Evolutionary conservation across 2,113 vertebrate species (phyloP), one percentile per base, ranked within the genome.

Genomic region (Cyanistes caeruleus): DNA sequence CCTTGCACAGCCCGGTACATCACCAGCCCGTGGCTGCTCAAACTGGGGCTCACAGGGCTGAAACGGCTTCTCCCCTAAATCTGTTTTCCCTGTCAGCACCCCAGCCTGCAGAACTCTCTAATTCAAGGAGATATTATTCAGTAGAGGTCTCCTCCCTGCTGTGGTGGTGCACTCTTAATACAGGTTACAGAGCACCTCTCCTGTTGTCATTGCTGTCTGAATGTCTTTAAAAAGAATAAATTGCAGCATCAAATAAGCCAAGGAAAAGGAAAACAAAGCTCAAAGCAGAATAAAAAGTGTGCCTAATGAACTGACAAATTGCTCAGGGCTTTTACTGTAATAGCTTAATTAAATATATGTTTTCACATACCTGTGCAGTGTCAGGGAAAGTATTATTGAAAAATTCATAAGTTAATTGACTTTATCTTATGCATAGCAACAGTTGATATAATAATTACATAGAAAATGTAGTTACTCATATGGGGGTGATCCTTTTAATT

Each of bases 31-130:
- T 3, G 13, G 6, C 49, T 35, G 21, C 62, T 64, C 72, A 7
- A 46, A 5, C 0, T 0, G 21, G 44, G 33, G 3, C 3, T 75
- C n/a, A 46, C 15, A 9, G 0, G 0, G 17, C 17, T 68, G 10
- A 51, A 62, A 37, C 7, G 1, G 0, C 43, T 67, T 87, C 35
- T 63, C 51, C 44, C 33, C 43, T 25, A 30, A 53, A 81, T 5
- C 37, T 22, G 3, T 52, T 67, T 68, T 72, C 37, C 39, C 48
- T 16, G 8, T 3, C 48, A 51, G 28, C 16, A 46, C 12, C 70
- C 28, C 37, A 89, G 5, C 28, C 23, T 58, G 25, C 51, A 78
- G 55, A 87, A 67, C 6, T 20, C 44, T 43, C 64, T 37, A n/a
- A 81, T 65, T 84, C 65, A 37, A 78, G 59, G 30, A 43, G 10